These are phyloP conservation scores for Dyspetes luteomarginatus DNA, from an alignment of 2,888 invertebrate genomes.

Conservation along the genomic window DNA sequence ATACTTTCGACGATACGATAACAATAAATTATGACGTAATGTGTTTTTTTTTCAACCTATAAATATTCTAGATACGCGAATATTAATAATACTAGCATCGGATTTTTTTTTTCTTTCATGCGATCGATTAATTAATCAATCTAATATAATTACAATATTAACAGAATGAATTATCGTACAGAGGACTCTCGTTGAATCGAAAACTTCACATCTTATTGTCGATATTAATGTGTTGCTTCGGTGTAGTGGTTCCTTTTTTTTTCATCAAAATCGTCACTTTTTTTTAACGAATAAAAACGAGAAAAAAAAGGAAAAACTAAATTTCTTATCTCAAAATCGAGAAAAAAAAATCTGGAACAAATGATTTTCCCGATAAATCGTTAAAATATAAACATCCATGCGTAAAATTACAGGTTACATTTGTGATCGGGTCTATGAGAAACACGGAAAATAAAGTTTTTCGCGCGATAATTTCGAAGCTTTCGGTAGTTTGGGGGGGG, in stretches of 20 bases:
- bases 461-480: background rate
- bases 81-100: constrained; percentile 54
- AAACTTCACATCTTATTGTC: constrained; percentile 66
- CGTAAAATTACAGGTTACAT: constrained; percentile 25
- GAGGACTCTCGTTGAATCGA: constrained; percentile 58
- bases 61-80: constrained; percentile 46
- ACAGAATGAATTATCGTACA: constrained; percentile 63
- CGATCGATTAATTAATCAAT: constrained; percentile 14
- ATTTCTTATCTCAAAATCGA: background rate
- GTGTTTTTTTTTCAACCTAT: constrained; percentile 44
- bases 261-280: background rate
- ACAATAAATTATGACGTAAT: constrained; percentile 52
- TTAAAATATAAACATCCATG: constrained; percentile 57
- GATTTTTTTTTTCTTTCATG: constrained; percentile 11
- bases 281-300: background rate
- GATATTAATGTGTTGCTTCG: constrained; percentile 50
- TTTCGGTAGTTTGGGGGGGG: no score
- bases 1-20: constrained; percentile 59
- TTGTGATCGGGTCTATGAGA: background rate
- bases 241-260: background rate
- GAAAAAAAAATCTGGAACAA: background rate
- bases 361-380: background rate
- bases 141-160: constrained; percentile 61
- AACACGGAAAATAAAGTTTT: background rate
- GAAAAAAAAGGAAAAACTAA: background rate